Percentiles rank a stretch among this genome's conserved stretches.
These are phyloP conservation scores for Tanypteryx hageni DNA, from an alignment of 2,888 invertebrate genomes.

Conservation along the genomic window DNA sequence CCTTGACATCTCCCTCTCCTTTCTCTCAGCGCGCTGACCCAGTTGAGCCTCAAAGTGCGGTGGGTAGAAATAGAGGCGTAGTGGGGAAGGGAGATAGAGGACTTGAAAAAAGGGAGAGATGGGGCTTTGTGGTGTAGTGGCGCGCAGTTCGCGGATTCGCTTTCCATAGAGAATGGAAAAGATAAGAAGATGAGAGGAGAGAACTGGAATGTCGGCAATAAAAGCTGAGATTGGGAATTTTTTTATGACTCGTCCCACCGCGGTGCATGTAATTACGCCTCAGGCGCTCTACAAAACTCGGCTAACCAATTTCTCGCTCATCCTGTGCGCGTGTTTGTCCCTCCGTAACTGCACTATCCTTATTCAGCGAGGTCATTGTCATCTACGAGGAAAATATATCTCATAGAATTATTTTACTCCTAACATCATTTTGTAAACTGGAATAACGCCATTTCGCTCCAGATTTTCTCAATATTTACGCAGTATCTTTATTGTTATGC, in stretches of 20 bases:
- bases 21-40: conserved; percentile 48
- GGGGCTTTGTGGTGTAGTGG: conserved; percentile 68
- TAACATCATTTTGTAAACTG: too few relatives aligned
- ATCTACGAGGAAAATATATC: neutral
- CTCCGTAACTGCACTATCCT: neutral
- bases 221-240: neutral
- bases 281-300: neutral
- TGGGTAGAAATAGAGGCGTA: neutral
- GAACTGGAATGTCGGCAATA: neutral
- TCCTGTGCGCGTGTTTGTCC: neutral
- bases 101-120: neutral
- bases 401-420: neutral
- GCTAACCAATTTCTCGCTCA: neutral
- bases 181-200: neutral
- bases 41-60: conserved; percentile 67
- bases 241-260: too few relatives aligned
- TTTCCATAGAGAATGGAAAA: neutral
- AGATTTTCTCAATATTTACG: too few relatives aligned
- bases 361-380: conserved; percentile 10
- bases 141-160: conserved; percentile 72
- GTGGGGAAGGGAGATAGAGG: neutral
- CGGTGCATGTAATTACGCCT: too few relatives aligned
- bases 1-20: conserved; percentile 65
- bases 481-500: too few relatives aligned
- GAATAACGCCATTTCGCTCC: too few relatives aligned